A percentile compares a stretch with the other conserved stretches of the same genome.
phyloP scores from a whole-genome alignment of 2,888 invertebrate genomes.

The Pimpla rufipes region DNA sequence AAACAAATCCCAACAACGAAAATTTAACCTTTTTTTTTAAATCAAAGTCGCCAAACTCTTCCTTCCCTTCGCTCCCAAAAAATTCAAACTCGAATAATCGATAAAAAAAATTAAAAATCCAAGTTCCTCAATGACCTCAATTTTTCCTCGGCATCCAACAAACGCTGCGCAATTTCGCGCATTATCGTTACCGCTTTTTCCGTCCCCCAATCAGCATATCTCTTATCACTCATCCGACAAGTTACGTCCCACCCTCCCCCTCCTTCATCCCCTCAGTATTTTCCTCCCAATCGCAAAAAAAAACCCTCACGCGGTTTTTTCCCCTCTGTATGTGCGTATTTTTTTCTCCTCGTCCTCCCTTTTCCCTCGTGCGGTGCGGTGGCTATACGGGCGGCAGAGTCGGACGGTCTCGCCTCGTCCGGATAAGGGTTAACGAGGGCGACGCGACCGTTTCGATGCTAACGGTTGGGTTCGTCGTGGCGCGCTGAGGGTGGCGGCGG shows the following conservation, averaged over 20 bases:
- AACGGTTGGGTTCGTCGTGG: slow-evolving; percentile 52
- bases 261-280: neutral
- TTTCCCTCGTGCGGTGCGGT: slow-evolving; percentile 44
- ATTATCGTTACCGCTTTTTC: neutral
- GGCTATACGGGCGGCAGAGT: slow-evolving; percentile 42
- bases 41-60: too few species aligned
- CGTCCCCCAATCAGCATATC: neutral
- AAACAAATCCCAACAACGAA: too few species aligned
- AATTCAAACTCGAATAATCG: too few species aligned
- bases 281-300: slow-evolving; percentile 32
- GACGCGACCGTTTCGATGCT: slow-evolving; percentile 72
- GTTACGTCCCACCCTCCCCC: neutral
- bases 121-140: neutral
- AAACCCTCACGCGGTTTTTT: slow-evolving; percentile 20
- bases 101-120: too few species aligned
- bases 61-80: too few species aligned
- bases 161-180: neutral
- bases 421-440: slow-evolving; percentile 80
- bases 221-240: slow-evolving; percentile 7
- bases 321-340: neutral
- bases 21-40: too few species aligned
- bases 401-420: slow-evolving; percentile 74
- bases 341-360: slow-evolving; percentile 49
- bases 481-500: slow-evolving; percentile 30
- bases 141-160: neutral